A percentile compares a stretch with the other conserved stretches of the same genome.
These are phyloP conservation scores for Deilephila porcellus DNA, from an alignment of 2,888 invertebrate species.

Conservation along the genomic window DNA sequence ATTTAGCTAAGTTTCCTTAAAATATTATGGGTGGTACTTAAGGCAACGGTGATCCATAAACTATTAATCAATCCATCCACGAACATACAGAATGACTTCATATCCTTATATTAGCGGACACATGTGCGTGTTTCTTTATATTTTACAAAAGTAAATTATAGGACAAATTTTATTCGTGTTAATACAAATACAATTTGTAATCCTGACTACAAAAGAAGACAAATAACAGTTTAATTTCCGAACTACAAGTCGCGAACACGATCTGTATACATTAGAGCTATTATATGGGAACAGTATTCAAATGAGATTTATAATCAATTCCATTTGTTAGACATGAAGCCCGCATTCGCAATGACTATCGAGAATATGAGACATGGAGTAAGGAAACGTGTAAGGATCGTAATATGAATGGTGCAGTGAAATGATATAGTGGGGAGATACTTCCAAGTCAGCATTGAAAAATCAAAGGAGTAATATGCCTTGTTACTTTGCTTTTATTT, in stretches of 20 bases:
- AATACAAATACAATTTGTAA: neutral
- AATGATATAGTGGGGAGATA: neutral
- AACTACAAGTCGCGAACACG: neutral
- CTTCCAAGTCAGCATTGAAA: neutral
- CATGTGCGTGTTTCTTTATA: no score
- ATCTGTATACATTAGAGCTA: conserved; percentile 15
- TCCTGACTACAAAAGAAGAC: no score
- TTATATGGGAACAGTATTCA: conserved; percentile 41
- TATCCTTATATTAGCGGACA: no score
- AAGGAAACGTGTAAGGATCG: conserved; percentile 31
- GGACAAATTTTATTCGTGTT: no score
- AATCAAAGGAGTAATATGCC: neutral
- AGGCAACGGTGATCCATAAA: no score
- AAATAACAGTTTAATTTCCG: neutral
- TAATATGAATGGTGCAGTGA: neutral
- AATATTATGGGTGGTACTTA: no score
- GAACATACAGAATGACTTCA: no score
- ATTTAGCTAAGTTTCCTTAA: no score
- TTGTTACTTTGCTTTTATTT: neutral
- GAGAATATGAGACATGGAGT: conserved; percentile 38
- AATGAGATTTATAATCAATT: conserved; percentile 58
- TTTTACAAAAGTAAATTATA: no score
- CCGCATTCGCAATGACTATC: conserved; percentile 49
- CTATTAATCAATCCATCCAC: no score
- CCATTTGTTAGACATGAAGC: conserved; percentile 49